Evolutionary conservation across 2,888 invertebrate genomes (phyloP).

Genomic region (Thecophora atra): DNA sequence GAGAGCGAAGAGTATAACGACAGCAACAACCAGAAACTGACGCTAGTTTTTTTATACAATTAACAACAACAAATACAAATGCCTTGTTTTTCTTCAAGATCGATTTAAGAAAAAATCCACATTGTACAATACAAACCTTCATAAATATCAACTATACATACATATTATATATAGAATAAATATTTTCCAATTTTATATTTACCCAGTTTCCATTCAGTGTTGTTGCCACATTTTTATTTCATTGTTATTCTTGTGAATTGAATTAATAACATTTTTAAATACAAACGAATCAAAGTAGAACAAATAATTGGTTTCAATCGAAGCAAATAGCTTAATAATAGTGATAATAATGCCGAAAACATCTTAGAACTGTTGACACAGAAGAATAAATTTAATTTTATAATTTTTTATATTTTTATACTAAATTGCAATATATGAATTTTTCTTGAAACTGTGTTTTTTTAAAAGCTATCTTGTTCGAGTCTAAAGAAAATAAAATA

Average conservation of each 20-base stretch:
- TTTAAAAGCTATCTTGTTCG: no score
- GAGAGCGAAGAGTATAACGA: no score
- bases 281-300: not conserved
- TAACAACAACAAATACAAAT: constrained; percentile 31
- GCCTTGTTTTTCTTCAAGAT: constrained; percentile 19
- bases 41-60: not conserved
- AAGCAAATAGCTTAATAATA: constrained; percentile 4
- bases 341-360: constrained; percentile 13
- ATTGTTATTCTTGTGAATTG: not conserved
- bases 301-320: constrained; percentile 26
- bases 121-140: not conserved
- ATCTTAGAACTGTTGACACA: no score
- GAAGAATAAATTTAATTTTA: no score
- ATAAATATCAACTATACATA: not conserved
- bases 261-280: not conserved
- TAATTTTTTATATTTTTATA: no score
- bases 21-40: constrained; percentile 27
- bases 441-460: no score
- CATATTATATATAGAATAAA: not conserved
- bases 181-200: constrained; percentile 6
- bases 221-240: constrained; percentile 18
- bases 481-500: no score
- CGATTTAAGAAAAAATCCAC: not conserved
- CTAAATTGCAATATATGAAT: no score
- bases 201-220: not conserved